A percentile compares a stretch with the other conserved stretches of the same genome.
phyloP scores from a whole-genome alignment of 2,888 invertebrate genomes.

The Scaptomyza caliginosa region DNA sequence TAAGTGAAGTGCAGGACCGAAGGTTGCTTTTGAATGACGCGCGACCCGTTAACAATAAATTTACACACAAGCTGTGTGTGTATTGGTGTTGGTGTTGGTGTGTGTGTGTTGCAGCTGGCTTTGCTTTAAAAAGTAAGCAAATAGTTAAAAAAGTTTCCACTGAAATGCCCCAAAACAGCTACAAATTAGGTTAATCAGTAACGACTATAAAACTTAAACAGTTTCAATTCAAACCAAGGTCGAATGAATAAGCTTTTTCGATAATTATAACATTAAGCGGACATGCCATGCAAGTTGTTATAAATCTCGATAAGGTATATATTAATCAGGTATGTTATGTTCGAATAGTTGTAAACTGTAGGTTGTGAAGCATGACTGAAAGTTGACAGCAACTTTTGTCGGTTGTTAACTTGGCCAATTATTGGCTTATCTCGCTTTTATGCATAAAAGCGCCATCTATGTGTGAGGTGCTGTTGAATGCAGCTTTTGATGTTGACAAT shows the following conservation, averaged over 20 bases:
- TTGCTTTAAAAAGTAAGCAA: too few species aligned
- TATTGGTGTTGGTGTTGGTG: too few species aligned
- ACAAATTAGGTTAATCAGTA: too few species aligned
- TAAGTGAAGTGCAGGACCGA: conserved; percentile 4
- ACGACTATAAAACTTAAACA: too few species aligned
- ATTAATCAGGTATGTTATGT: neutral
- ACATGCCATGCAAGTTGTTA: conserved; percentile 21
- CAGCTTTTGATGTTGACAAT: neutral
- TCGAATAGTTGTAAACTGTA: neutral
- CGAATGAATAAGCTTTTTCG: too few species aligned
- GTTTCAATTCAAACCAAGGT: conserved; percentile 1
- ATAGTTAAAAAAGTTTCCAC: too few species aligned
- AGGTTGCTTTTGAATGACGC: conserved; percentile 16
- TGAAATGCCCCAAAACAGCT: too few species aligned
- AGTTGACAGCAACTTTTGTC: too few species aligned
- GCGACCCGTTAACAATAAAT: conserved; percentile 25
- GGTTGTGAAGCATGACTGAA: conserved; percentile 10
- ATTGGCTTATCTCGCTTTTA: neutral
- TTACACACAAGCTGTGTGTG: neutral
- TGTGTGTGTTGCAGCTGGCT: neutral
- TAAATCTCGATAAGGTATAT: neutral
- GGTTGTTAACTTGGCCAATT: neutral
- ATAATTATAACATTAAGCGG: neutral
- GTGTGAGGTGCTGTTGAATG: neutral
- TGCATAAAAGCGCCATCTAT: conserved; percentile 17